phyloP scores from a whole-genome alignment of 2,888 invertebrate genomes.

The Polydrusus cervinus region DNA sequence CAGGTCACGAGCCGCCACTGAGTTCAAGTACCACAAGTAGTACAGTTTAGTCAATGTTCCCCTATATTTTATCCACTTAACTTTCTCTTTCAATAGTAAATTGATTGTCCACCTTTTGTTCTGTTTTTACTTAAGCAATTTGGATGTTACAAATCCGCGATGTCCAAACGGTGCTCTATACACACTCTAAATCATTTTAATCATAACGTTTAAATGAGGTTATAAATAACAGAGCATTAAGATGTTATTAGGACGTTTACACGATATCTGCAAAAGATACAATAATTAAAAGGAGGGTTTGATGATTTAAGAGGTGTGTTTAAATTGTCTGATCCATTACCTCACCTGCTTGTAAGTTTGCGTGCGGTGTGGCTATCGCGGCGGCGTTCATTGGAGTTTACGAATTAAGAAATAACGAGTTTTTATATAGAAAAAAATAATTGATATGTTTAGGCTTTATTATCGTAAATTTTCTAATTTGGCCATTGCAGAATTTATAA shows the following conservation, averaged over 20 bases:
- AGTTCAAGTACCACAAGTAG: too few relatives aligned
- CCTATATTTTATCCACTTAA: too few relatives aligned
- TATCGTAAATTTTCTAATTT: too few relatives aligned
- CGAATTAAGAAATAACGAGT: constrained; percentile 1
- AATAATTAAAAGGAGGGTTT: constrained; percentile 32
- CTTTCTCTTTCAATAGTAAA: constrained; percentile 19
- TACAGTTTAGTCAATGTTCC: too few relatives aligned
- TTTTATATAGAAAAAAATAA: neutral
- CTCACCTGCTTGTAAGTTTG: constrained; percentile 16
- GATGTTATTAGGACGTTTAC: constrained; percentile 39
- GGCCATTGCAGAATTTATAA: too few relatives aligned
- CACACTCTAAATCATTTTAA: constrained; percentile 28
- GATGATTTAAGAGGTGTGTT: constrained; percentile 30
- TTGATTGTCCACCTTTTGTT: constrained; percentile 21
- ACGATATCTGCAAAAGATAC: constrained; percentile 33
- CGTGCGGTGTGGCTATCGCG: neutral
- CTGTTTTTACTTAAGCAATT: constrained; percentile 13
- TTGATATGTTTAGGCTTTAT: too few relatives aligned
- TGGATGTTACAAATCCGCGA: constrained; percentile 25
- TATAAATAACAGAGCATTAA: constrained; percentile 35
- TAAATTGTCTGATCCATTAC: constrained; percentile 7
- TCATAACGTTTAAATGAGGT: constrained; percentile 26
- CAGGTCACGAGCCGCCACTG: too few relatives aligned
- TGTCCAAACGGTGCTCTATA: constrained; percentile 7
- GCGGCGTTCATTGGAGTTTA: neutral